These are phyloP conservation scores for Chalcis sispes DNA, from an alignment of 2,888 invertebrate species.

Conservation along the genomic window DNA sequence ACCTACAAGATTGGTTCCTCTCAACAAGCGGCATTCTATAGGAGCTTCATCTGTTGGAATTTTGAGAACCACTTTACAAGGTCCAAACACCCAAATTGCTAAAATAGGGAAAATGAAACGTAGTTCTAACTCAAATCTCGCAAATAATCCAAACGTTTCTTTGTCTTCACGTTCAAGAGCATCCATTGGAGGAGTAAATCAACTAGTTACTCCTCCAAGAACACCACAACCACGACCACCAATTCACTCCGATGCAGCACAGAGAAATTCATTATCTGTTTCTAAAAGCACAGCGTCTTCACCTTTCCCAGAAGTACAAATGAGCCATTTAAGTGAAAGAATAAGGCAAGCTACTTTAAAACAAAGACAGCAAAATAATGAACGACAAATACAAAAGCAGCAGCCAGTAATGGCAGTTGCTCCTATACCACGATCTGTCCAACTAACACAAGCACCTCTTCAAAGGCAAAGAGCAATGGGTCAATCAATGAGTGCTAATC, in stretches of 20 bases:
- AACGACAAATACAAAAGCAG: conserved; percentile 66
- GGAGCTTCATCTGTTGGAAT: conserved; percentile 32
- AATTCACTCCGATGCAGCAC: conserved; percentile 55
- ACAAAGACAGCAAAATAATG: conserved; percentile 56
- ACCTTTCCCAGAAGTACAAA: conserved; percentile 61
- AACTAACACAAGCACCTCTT: conserved; percentile 32
- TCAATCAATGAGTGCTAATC: conserved; percentile 59
- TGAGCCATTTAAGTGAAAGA: conserved; percentile 68
- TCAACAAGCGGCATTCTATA: conserved; percentile 58
- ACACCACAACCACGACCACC: conserved; percentile 56
- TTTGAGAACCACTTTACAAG: conserved; percentile 40
- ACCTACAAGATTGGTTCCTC: conserved; percentile 58
- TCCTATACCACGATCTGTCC: conserved; percentile 32
- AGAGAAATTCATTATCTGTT: conserved; percentile 53
- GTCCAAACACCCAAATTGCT: conserved; percentile 51
- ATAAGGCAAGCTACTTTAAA: conserved; percentile 68
- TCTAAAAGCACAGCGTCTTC: conserved; percentile 57
- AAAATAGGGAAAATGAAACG: conserved; percentile 59
- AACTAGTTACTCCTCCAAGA: conserved; percentile 55
- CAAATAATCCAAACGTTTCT: conserved; percentile 57
- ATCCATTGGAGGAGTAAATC: conserved; percentile 54
- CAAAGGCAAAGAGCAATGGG: conserved; percentile 50
- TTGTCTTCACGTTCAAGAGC: conserved; percentile 60
- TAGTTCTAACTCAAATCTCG: conserved; percentile 60
- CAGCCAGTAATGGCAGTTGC: conserved; percentile 51